These are phyloP conservation scores for western clawed frog (Xenopus tropicalis) DNA, from an alignment of 2,113 vertebrate genomes.

Conservation along the genomic window UCB_Xtro_10.0 CM004445.2:111826501-111827000, in stretches of 20 bases:
- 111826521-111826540: background rate
- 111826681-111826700: conserved; percentile 68
- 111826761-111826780: conserved; percentile 60
- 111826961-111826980: too few relatives aligned
- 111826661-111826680: conserved; percentile 68
- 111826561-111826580: conserved; percentile 52
- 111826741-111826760: conserved; percentile 67
- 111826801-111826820: conserved; percentile 48
- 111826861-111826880: background rate
- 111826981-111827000: too few relatives aligned
- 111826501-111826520: too few relatives aligned
- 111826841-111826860: conserved; percentile 31
- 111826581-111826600: conserved; percentile 54
- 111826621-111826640: conserved; percentile 63
- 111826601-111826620: conserved; percentile 67
- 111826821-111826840: conserved; percentile 40
- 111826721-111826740: conserved; percentile 80
- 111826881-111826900: too few relatives aligned
- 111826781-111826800: conserved; percentile 56
- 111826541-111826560: conserved; percentile 24
- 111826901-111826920: too few relatives aligned
- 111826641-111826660: conserved; percentile 67
- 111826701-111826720: conserved; percentile 68
- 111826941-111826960: too few relatives aligned
- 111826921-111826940: too few relatives aligned